Evolutionary conservation across 1,140 invertebrate species (phyloP), one percentile per base, ranked within the genome.

Genomic region (Apocrypta bakeri): DNA sequence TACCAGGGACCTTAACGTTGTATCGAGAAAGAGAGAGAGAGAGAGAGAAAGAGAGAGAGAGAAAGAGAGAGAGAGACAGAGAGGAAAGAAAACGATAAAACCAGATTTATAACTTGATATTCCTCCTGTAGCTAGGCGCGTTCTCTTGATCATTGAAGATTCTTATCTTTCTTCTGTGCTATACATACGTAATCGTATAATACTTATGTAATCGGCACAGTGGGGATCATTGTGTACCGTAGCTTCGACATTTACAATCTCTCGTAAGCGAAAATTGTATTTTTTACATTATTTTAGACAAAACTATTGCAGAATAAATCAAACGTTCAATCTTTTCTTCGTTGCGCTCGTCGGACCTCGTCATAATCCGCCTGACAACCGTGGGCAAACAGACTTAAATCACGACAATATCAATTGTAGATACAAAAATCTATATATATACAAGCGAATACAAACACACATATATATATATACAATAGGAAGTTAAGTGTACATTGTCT

Each of bases 361-460:
- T 81, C 29, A 2, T 42, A 31, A 81, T 68, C 11, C 24, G 25
- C 31, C 72, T 17, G 2, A 31, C 11, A 8, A 48, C 24, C 25
- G 40, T 1, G 29, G 63, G 37, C 69, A 85, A 82, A 81, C 76
- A 12, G 66, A 87, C 84, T 86, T 82, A 81, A 87, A 87, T 84
- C 68, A 88, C 80, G 89, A 90, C 90, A 89, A 91, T 90, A 90
- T 85, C 85, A 83, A 86, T 72, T 87, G 83, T 89, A 89, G 86
- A 87, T 88, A 86, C 79, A 72, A 82, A 69, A 56, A 29, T 82
- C 75, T 86, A 84, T 86, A 86, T 66, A 56, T 21, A 86, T 74
- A 84, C 27, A 69, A 27, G 42, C 40, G 12, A 56, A 81, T 68
- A 85, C 78, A 86, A 42, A 84, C 85, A 84, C 86, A 86, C 74